Base-by-base conservation (phyloP, 1,140 invertebrate species). In the Belonocnema kinseyi region DNA sequence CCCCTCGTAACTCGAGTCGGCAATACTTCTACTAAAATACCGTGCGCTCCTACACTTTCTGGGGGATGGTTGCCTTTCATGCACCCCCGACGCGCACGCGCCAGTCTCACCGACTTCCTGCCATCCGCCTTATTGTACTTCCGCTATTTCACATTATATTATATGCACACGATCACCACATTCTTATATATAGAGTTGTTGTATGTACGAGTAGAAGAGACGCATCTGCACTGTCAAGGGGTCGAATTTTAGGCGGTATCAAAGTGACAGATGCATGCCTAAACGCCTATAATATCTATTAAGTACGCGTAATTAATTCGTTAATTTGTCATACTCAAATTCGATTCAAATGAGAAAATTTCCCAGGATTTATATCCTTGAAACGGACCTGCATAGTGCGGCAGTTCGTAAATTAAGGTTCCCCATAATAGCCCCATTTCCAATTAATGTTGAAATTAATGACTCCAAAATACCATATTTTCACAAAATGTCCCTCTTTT, bases 81-180 rank as follows among this genome's bases (percentile, higher is more conserved):
- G 76, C 74, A 70, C 80, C 81, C 81, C 80, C 81, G 78, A 77
- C 66, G 83, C 87, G 89, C 88, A 89, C 90, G 88, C 87, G 90
- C 87, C 88, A 87, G 90, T 91, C 89, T 90, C 89, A 83, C 85
- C 88, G 82, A 89, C 90, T 90, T 91, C 90, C 90, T 90, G 90
- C 89, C 89, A 90, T 90, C 87, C 89, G 88, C 85, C 86, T 88
- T 46, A 46, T 46, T 82, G 83, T 76, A 77, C 88, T 90, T 90
- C 89, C 89, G 89, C 85, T 89, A 90, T 87, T 88, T 78, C 77
- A 85, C 82, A 87, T 88, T 86, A 88, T 87, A 83, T 78, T 87
- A 78, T 85, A 85, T 85, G 79, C 84, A 77, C 83, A 82, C 72
- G 58, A 50, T 74, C 74, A 73, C 53, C 26, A 54, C 50, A 74